These are phyloP conservation scores for Heteromormyrus szaboi DNA, from an alignment of 2,797 vertebrate species.

Conservation along the genomic window DNA sequence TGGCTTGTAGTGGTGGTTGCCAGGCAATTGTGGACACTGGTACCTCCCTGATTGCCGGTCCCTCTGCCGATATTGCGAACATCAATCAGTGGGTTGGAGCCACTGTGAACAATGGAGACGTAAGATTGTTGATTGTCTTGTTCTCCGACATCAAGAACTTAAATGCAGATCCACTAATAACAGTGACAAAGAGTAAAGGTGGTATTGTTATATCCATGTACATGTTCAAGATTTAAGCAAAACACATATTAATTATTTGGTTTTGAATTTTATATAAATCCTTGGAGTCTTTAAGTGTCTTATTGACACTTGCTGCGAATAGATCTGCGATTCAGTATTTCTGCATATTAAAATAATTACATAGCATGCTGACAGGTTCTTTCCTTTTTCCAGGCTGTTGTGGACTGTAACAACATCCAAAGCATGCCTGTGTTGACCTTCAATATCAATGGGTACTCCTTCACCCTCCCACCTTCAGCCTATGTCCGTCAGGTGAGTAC, in stretches of 20 bases:
- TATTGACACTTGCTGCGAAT: not conserved
- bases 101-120: not conserved
- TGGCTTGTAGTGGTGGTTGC: slow-evolving; percentile 29
- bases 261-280: not conserved
- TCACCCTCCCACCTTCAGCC: slow-evolving; percentile 33
- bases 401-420: slow-evolving; percentile 28
- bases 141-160: not conserved
- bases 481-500: slow-evolving; percentile 29
- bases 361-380: not conserved
- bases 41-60: slow-evolving; percentile 29
- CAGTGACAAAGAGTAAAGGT: not conserved
- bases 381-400: slow-evolving; percentile 14
- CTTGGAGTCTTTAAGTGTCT: not conserved
- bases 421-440: slow-evolving; percentile 33
- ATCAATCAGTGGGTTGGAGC: slow-evolving; percentile 32
- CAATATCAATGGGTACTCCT: slow-evolving; percentile 34
- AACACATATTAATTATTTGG: not conserved
- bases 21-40: slow-evolving; percentile 34
- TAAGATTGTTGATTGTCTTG: not conserved
- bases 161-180: not conserved
- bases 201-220: not conserved
- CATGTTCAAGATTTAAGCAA: not conserved
- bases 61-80: slow-evolving; percentile 18
- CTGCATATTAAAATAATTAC: not conserved
- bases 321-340: not conserved